phyloP scores from a whole-genome alignment of 35 echinoderm and acorn worm species.

The Chiridota heheva region DNA sequence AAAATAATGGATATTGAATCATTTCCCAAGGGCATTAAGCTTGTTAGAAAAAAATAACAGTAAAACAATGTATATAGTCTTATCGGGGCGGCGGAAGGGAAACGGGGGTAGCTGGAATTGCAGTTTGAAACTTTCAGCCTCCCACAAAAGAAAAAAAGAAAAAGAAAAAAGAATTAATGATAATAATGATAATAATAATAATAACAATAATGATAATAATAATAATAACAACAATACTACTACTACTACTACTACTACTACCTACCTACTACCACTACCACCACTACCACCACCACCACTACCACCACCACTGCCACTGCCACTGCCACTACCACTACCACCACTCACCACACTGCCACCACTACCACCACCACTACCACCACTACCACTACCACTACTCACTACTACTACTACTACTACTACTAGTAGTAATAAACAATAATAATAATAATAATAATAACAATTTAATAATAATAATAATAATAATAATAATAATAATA shows the following conservation, averaged over 20 bases:
- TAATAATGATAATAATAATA: not conserved
- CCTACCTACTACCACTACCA: not conserved
- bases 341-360: too few species aligned
- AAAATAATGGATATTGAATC: too few species aligned
- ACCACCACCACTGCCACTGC: not conserved
- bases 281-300: not conserved
- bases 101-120: too few species aligned
- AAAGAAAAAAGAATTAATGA: too few species aligned
- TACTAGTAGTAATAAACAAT: too few species aligned
- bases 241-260: not conserved
- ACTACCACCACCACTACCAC: not conserved
- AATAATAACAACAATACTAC: not conserved
- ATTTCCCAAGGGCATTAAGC: too few species aligned
- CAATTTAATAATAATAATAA: too few species aligned
- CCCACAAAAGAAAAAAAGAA: not conserved
- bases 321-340: too few species aligned
- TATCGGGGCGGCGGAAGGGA: too few species aligned
- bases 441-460: not conserved
- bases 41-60: too few species aligned
- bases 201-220: not conserved
- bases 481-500: too few species aligned
- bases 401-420: conserved; percentile 8
- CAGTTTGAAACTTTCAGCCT: not conserved
- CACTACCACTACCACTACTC: conserved; percentile 1
- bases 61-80: too few species aligned